These are phyloP conservation scores for Sitta carolinensis DNA, from an alignment of 2,797 vertebrate species.

Conservation along the genomic window DNA sequence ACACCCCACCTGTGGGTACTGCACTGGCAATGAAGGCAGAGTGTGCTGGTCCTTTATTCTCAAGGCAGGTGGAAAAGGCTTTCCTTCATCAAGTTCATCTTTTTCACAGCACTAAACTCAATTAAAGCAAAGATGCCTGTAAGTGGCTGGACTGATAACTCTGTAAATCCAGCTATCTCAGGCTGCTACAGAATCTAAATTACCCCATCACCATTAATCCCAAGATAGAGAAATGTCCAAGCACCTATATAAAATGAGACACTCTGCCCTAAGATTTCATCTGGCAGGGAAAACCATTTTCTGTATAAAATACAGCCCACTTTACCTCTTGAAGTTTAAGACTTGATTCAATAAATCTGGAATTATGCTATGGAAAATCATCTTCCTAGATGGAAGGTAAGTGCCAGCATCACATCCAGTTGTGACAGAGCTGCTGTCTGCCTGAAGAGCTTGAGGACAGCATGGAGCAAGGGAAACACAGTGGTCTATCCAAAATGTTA, in stretches of 20 bases:
- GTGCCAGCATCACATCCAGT: neutral
- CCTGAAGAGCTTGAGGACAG: neutral
- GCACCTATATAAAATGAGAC: neutral
- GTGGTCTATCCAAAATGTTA: neutral
- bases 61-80: neutral
- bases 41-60: neutral
- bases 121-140: neutral
- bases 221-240: neutral
- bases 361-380: neutral
- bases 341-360: neutral
- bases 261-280: constrained; percentile 1
- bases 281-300: constrained; percentile 17
- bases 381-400: neutral
- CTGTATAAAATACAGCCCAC: neutral
- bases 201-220: constrained; percentile 29
- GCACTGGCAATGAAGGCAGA: neutral
- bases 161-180: constrained; percentile 11
- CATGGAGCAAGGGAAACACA: neutral
- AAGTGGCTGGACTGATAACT: constrained; percentile 7
- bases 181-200: constrained; percentile 36
- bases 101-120: neutral
- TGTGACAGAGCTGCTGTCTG: neutral
- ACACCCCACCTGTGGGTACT: neutral
- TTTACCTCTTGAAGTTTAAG: neutral
- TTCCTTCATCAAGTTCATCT: neutral